phyloP scores from a whole-genome alignment of 2,888 invertebrate species.

The Ormyrus thymus region DNA sequence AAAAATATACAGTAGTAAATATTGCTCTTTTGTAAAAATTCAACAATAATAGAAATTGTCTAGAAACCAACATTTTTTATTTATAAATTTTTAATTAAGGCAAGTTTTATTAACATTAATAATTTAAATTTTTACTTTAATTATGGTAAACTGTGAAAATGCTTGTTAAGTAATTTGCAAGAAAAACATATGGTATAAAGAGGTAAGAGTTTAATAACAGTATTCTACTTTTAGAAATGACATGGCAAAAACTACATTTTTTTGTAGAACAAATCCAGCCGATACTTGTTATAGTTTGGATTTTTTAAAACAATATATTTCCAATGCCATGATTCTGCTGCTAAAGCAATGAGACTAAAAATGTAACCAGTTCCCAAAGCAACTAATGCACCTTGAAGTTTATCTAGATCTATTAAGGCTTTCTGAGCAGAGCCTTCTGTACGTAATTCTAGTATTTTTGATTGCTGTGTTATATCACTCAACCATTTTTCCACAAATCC shows the following conservation, averaged over 20 bases:
- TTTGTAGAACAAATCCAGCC: conserved; percentile 77
- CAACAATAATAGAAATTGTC: too few species aligned
- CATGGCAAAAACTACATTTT: conserved; percentile 40
- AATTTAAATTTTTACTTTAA: too few species aligned
- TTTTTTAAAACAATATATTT: conserved; percentile 80
- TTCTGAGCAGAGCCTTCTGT: conserved; percentile 79
- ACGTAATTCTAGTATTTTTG: conserved; percentile 77
- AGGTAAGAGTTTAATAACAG: conserved; percentile 6
- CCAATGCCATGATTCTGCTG: conserved; percentile 83
- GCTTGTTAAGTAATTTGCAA: too few species aligned
- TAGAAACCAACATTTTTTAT: too few species aligned
- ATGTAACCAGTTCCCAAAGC: conserved; percentile 84
- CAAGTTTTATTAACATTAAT: too few species aligned
- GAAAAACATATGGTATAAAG: too few species aligned
- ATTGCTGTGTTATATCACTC: conserved; percentile 82
- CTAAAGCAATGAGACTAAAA: conserved; percentile 77
- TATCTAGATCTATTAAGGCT: conserved; percentile 86
- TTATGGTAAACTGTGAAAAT: too few species aligned
- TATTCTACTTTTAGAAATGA: not conserved
- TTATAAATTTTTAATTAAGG: too few species aligned
- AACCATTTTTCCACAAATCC: conserved; percentile 88
- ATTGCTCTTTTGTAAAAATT: too few species aligned
- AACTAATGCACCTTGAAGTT: conserved; percentile 86
- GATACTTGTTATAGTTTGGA: conserved; percentile 85
- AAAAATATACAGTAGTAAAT: too few species aligned